Evolutionary conservation across 1,140 invertebrate species (phyloP).

Genomic region (Eriocheir sinensis): DNA sequence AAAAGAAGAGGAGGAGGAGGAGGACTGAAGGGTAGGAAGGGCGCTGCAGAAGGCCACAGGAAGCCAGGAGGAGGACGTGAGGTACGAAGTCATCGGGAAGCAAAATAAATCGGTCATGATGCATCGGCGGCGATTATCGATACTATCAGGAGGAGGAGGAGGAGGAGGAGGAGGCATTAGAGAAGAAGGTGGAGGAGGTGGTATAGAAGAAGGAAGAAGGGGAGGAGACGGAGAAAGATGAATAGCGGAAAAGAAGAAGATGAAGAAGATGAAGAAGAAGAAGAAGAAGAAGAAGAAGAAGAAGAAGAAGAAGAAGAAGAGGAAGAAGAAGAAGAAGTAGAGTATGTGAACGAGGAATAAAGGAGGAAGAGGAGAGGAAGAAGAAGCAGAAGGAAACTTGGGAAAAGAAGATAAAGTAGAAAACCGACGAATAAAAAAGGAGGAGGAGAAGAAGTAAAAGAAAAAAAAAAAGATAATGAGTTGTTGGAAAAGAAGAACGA

Average conservation of each 20-base stretch:
- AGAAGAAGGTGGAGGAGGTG: not conserved
- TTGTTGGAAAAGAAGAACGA: too few relatives aligned
- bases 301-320: not conserved
- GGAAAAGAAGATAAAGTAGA: not conserved
- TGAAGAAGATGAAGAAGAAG: not conserved
- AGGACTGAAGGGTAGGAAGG: not conserved
- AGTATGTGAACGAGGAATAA: not conserved
- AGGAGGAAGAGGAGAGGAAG: not conserved
- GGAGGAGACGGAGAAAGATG: not conserved
- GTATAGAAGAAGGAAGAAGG: not conserved
- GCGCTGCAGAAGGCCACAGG: not conserved
- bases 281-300: not conserved
- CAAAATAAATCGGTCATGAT: constrained; percentile 35
- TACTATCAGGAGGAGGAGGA: not conserved
- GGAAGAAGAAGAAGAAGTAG: not conserved
- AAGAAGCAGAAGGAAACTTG: not conserved
- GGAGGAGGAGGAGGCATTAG: not conserved
- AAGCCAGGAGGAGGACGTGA: not conserved
- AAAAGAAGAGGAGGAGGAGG: constrained; percentile 11
- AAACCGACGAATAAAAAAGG: not conserved
- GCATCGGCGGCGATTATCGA: not conserved
- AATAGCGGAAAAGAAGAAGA: not conserved
- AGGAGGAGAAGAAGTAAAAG: not conserved
- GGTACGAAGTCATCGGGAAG: not conserved
- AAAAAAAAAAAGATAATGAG: not conserved